These are phyloP conservation scores for Belonocnema kinseyi DNA, from an alignment of 1,140 invertebrate species.

Conservation along the genomic window DNA sequence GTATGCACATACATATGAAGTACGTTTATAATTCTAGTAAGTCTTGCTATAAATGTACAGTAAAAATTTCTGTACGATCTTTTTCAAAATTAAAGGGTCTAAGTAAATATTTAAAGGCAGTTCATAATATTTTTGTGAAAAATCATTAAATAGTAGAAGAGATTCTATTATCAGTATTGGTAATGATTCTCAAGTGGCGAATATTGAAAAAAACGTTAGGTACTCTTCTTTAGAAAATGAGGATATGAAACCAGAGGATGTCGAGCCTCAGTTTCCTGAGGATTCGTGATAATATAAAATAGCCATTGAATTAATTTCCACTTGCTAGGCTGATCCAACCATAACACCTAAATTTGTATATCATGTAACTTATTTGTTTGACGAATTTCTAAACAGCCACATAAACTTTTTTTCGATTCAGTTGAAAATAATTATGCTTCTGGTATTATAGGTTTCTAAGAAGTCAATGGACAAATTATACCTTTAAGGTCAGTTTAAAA, in stretches of 20 bases:
- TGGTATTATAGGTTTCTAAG: constrained; percentile 30
- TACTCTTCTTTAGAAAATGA: background rate
- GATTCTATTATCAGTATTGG: background rate
- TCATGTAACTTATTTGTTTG: constrained; percentile 23
- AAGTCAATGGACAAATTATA: constrained; percentile 41
- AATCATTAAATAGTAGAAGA: background rate
- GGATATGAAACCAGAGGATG: background rate
- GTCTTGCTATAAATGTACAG: constrained; percentile 10
- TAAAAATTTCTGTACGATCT: constrained; percentile 17
- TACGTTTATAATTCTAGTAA: constrained; percentile 1
- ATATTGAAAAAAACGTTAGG: background rate
- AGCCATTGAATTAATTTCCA: background rate
- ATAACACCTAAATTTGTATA: constrained; percentile 29
- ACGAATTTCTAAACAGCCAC: constrained; percentile 34
- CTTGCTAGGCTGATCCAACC: constrained; percentile 33
- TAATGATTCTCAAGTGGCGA: background rate
- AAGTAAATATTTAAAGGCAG: constrained; percentile 29
- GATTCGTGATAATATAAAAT: background rate
- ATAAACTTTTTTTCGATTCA: too few relatives aligned
- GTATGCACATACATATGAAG: background rate
- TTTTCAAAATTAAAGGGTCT: constrained; percentile 10
- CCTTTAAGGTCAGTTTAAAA: constrained; percentile 33
- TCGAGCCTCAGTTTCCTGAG: background rate
- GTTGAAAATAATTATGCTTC: background rate
- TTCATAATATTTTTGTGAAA: background rate